Evolutionary conservation across 2,797 vertebrate species (phyloP).

Genomic region (Poliocrania exsul): DNA sequence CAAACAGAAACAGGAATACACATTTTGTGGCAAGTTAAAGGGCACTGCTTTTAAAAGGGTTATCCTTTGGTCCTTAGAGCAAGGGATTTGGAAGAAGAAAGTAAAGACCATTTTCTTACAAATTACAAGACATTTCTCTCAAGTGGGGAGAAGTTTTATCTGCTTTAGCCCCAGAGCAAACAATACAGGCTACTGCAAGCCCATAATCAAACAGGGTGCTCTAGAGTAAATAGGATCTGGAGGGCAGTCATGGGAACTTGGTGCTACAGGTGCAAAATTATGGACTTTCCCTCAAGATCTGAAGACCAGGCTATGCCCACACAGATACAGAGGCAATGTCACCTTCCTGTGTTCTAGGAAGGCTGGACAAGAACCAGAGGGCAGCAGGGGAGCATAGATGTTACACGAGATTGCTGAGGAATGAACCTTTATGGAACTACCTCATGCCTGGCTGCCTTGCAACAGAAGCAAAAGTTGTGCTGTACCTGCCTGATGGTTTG

Average conservation of each 20-base stretch:
- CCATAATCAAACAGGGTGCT: not conserved
- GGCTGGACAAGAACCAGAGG: not conserved
- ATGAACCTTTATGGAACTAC: not conserved
- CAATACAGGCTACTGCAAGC: not conserved
- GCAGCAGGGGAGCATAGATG: fast-evolving
- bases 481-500: not conserved
- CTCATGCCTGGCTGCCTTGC: not conserved
- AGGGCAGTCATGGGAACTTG: not conserved
- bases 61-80: not conserved
- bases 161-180: not conserved
- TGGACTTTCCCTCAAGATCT: not conserved
- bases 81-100: not conserved
- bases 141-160: not conserved
- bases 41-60: not conserved
- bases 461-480: not conserved
- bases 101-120: not conserved
- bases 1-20: not conserved
- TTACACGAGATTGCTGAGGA: not conserved
- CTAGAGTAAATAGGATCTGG: not conserved
- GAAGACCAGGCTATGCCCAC: not conserved
- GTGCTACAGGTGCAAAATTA: not conserved
- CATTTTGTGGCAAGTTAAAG: not conserved
- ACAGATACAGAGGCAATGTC: not conserved
- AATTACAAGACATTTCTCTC: not conserved
- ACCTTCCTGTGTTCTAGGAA: not conserved